These are phyloP conservation scores for Drosophila littoralis DNA, from an alignment of 1,140 invertebrate genomes.

Conservation along the genomic window DNA sequence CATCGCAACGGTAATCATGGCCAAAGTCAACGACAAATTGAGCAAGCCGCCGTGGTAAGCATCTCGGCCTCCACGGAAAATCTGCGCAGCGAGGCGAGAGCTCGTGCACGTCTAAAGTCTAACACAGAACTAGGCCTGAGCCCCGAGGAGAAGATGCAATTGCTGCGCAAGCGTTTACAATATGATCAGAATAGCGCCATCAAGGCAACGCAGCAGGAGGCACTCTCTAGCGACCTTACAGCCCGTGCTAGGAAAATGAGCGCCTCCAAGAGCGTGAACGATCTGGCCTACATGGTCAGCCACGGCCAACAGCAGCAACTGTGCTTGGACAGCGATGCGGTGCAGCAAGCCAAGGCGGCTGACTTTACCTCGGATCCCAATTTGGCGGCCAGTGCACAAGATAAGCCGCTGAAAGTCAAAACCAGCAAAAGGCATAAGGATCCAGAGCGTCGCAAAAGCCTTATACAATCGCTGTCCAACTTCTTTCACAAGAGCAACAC, in stretches of 20 bases:
- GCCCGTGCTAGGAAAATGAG: constrained; percentile 78
- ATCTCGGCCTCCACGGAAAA: constrained; percentile 86
- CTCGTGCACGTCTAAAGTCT: constrained; percentile 88
- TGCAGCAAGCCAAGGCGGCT: constrained; percentile 47
- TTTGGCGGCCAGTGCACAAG: constrained; percentile 79
- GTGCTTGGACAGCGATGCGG: constrained; percentile 41
- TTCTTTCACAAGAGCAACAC: constrained; percentile 88
- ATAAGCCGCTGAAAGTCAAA: constrained; percentile 78
- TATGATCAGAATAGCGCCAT: constrained; percentile 57
- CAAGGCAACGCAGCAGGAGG: constrained; percentile 47
- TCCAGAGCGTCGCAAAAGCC: constrained; percentile 90
- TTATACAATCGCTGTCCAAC: constrained; percentile 93
- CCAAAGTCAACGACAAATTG: constrained; percentile 12
- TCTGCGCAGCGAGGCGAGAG: constrained; percentile 88
- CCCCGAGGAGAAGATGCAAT: constrained; percentile 88
- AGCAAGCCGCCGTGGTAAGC: constrained; percentile 19
- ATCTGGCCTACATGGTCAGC: constrained; percentile 72
- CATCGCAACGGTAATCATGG: constrained; percentile 30
- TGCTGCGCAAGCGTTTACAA: constrained; percentile 83
- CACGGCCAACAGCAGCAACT: constrained; percentile 45
- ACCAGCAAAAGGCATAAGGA: constrained; percentile 86
- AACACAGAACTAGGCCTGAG: constrained; percentile 90
- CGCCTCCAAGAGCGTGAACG: constrained; percentile 83
- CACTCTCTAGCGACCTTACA: constrained; percentile 43
- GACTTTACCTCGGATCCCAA: constrained; percentile 87